Base-by-base conservation (phyloP, 2,797 vertebrate species). In the Podarcis lilfordi region DNA sequence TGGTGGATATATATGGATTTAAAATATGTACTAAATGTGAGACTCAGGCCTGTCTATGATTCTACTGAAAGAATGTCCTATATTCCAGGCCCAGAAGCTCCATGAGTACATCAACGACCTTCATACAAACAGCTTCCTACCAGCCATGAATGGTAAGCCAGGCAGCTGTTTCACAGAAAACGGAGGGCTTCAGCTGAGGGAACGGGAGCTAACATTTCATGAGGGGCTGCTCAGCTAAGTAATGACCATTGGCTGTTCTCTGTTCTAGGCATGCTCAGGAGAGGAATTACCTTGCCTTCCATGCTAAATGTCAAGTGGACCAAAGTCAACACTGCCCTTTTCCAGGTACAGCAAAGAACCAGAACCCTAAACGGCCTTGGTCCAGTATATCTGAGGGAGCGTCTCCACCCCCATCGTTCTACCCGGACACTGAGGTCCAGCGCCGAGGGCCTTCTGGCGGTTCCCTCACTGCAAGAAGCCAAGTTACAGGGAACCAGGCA, bases 121-220 rank as follows among this genome's bases (percentile, higher is more conserved):
- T 87, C 29, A 76, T n/a, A 43, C 10, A 59, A 40, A 40, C 19
- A 80, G 78, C 35, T 37, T 81, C 55, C 68, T 81, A 74, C 71
- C 80, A 37, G 29, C 59, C 61, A 76, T 75, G n/a, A 82, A 82
- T 29, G 86, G 71, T 82, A 68, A 87, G 71, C 23, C 80, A 74
- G 80, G 4, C 59, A 23, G 74, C 64, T 40, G 35, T 2, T 23
- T 76, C 5, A 19, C 37, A 64, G 11, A 19, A 82, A 35, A 64
- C 8, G 11, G 13, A n/a, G 1, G 29, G 64, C 35, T 71, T 69
- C 55, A 45, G 37, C 19, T 43, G 25, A 43, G 23, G 40, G 35
- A 82, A 7, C 25, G 9, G 35, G 37, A 40, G 37, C 55, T 59
- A n/a, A 69, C 29, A 45, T n/a, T 82, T 61, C 66, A 15, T 55